These are phyloP conservation scores for Heliopora coerulea DNA, from an alignment of 92 coral and sea anemone genomes.

Conservation along the genomic window DNA sequence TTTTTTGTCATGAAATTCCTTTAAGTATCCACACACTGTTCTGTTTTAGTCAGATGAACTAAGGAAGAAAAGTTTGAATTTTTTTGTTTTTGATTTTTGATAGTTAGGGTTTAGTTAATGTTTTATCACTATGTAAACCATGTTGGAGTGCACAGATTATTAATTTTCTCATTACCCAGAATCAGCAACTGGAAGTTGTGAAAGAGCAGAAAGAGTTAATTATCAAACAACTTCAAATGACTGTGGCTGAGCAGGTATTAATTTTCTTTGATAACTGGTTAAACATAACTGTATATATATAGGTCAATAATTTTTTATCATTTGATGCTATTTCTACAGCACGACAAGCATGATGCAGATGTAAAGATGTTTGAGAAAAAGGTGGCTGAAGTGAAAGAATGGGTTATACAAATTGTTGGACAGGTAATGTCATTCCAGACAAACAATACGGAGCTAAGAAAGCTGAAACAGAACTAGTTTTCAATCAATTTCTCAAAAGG, in stretches of 20 bases:
- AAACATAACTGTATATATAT: too few relatives aligned
- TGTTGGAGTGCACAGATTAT: too few relatives aligned
- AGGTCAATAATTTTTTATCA: too few relatives aligned
- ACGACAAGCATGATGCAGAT: conserved; percentile 18
- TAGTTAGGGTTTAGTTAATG: background rate
- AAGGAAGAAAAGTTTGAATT: too few relatives aligned
- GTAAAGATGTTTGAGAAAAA: conserved; percentile 60
- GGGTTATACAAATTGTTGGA: conserved; percentile 80
- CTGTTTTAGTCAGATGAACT: too few relatives aligned
- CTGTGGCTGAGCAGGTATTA: conserved; percentile 75
- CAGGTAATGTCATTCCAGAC: conserved; percentile 69
- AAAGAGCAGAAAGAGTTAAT: conserved; percentile 68
- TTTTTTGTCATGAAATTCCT: too few relatives aligned
- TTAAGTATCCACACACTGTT: too few relatives aligned
- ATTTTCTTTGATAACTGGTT: too few relatives aligned
- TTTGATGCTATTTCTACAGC: conserved; percentile 10
- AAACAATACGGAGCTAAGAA: too few relatives aligned
- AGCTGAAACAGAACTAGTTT: too few relatives aligned
- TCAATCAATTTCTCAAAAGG: too few relatives aligned
- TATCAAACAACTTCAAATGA: conserved; percentile 55
- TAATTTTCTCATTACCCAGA: conserved; percentile 34
- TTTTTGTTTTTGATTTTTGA: background rate
- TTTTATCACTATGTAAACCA: background rate
- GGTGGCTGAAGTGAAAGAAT: conserved; percentile 75
- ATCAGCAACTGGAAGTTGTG: conserved; percentile 57